Percentiles rank a stretch among this genome's conserved stretches.
phyloP scores from a whole-genome alignment of 2,888 invertebrate genomes.

The Drosophila planitibia region DNA sequence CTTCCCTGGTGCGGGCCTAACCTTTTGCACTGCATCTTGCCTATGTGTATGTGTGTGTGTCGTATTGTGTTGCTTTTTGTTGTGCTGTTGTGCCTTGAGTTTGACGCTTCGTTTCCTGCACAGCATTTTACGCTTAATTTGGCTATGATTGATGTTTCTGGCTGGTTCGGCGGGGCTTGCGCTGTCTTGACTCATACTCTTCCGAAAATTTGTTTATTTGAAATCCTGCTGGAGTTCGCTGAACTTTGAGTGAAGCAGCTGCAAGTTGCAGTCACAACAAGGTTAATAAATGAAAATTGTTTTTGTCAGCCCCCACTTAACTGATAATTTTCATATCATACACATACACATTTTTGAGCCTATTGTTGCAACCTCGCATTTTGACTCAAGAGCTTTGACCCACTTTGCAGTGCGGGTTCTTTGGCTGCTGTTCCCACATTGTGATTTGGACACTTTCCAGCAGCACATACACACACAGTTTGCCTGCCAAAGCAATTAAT shows the following conservation, averaged over 20 bases:
- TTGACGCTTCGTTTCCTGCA: slow-evolving; percentile 68
- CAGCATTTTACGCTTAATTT: slow-evolving; percentile 77
- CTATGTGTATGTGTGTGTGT: slow-evolving; percentile 5
- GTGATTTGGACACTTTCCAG: slow-evolving; percentile 69
- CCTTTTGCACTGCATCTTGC: slow-evolving; percentile 64
- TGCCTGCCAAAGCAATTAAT: slow-evolving; percentile 78
- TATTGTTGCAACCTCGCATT: slow-evolving; percentile 58
- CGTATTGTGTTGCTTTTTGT: slow-evolving; percentile 18
- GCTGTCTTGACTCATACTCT: slow-evolving; percentile 29
- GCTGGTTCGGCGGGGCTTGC: slow-evolving; percentile 27
- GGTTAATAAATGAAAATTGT: slow-evolving; percentile 1
- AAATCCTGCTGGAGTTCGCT: slow-evolving; percentile 42
- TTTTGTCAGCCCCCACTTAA: slow-evolving; percentile 24
- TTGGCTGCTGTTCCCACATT: slow-evolving; percentile 53
- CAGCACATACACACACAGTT: slow-evolving; percentile 37
- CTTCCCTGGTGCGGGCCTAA: slow-evolving; percentile 68
- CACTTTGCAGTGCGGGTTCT: slow-evolving; percentile 36
- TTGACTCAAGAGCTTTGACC: slow-evolving; percentile 48
- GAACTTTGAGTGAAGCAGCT: slow-evolving; percentile 33
- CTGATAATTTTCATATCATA: slow-evolving; percentile 60
- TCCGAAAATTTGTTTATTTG: slow-evolving; percentile 52
- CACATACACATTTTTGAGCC: slow-evolving; percentile 17
- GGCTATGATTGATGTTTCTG: slow-evolving; percentile 77
- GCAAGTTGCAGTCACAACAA: slow-evolving; percentile 27
- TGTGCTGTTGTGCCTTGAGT: slow-evolving; percentile 46